A percentile compares a stretch with the other conserved stretches of the same genome.
These are phyloP conservation scores for Propsilocerus akamusi DNA, from an alignment of 1,140 invertebrate genomes.

Conservation along the genomic window DNA sequence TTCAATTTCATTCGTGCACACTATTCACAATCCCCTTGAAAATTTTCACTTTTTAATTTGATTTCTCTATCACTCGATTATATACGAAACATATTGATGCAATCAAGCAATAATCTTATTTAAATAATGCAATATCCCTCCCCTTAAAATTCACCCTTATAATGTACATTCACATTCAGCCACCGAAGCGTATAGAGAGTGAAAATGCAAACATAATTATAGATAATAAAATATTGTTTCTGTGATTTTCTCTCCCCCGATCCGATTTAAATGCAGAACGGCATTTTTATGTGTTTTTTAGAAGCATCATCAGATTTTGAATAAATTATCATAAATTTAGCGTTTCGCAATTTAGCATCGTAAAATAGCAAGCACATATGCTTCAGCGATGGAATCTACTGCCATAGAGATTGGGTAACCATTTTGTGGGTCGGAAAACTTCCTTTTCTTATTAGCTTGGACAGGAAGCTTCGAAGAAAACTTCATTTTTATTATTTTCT, in stretches of 20 bases:
- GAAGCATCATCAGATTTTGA: constrained; percentile 3
- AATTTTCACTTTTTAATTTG: too few relatives aligned
- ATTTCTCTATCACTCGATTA: too few relatives aligned
- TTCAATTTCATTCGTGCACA: too few relatives aligned
- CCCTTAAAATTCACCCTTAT: not conserved
- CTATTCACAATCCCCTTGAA: too few relatives aligned
- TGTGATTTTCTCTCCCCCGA: not conserved
- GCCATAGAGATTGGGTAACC: too few relatives aligned
- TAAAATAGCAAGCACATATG: not conserved
- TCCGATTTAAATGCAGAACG: not conserved
- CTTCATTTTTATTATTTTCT: too few relatives aligned
- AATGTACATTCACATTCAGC: not conserved
- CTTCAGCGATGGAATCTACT: too few relatives aligned
- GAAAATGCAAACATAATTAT: not conserved
- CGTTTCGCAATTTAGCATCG: too few relatives aligned
- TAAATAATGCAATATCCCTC: not conserved
- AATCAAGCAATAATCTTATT: constrained; percentile 4
- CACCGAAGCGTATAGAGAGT: not conserved
- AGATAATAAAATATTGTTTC: constrained; percentile 3
- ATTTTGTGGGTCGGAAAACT: too few relatives aligned
- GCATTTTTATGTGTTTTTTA: not conserved
- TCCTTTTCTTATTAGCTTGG: too few relatives aligned
- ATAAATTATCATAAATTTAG: constrained; percentile 4
- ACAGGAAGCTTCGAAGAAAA: too few relatives aligned
- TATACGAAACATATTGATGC: constrained; percentile 2